Evolutionary conservation across 1,140 invertebrate genomes (phyloP).

Genomic region (Mylabris phalerata): DNA sequence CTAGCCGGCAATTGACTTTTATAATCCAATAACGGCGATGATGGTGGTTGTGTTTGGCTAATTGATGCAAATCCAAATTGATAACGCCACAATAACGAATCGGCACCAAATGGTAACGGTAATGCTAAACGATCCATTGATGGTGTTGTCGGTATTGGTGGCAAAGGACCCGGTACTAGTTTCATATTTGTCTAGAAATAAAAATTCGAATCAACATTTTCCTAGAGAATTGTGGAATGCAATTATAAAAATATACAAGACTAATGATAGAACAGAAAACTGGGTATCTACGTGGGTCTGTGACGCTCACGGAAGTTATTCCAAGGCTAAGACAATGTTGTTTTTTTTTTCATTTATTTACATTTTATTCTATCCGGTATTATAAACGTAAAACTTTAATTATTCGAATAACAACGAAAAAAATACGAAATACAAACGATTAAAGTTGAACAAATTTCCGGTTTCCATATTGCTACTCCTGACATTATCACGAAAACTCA

Average conservation of each 20-base stretch:
- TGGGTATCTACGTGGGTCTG: constrained; percentile 17
- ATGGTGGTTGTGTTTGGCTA: constrained; percentile 52
- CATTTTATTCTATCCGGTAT: constrained; percentile 30
- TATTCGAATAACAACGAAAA: background rate
- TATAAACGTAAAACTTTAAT: background rate
- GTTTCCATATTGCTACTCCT: background rate
- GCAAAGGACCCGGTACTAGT: constrained; percentile 57
- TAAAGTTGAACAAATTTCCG: background rate
- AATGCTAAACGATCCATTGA: constrained; percentile 57
- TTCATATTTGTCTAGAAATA: constrained; percentile 45
- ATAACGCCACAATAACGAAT: constrained; percentile 73
- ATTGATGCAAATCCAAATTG: constrained; percentile 57
- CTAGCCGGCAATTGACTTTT: constrained; percentile 75
- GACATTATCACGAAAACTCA: background rate
- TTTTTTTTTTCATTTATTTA: constrained; percentile 23
- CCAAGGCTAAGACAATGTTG: constrained; percentile 20
- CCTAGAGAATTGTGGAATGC: constrained; percentile 18
- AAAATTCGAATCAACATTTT: background rate
- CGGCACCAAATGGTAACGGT: constrained; percentile 63
- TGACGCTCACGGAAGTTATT: constrained; percentile 29
- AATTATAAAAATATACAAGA: constrained; percentile 21
- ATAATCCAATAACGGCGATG: constrained; percentile 69
- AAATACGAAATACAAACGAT: background rate
- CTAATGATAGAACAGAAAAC: constrained; percentile 18
- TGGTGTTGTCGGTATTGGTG: constrained; percentile 50